Evolutionary conservation across 1,140 invertebrate genomes (phyloP), one percentile per base, ranked within the genome.

Genomic region (Bombus polaris): DNA sequence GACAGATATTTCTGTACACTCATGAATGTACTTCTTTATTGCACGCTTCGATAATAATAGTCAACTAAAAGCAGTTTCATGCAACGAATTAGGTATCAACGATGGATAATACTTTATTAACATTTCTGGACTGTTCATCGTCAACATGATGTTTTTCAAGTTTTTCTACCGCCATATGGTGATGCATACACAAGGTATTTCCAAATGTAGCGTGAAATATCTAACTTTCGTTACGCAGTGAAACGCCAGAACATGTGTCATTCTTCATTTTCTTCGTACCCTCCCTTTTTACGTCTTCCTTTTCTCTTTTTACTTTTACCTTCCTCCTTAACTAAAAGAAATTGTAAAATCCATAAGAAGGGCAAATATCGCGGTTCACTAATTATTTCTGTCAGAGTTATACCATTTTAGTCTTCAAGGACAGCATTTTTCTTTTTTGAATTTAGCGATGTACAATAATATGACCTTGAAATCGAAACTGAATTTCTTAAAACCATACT

Each of bases 11-110:
- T 75, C 32, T 35, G 10, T 15, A 35, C 12, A 28, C 10, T 28
- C 25, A 32, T 75, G 32, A 53, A 76, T 76, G 47, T 13, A 59
- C 57, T 35, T 32, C 42, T 73, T 73, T 42, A 72, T 72, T 42
- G 13, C 39, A 72, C 39, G 15, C 9, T 44, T n/a, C 71, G 9
- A 73, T 15, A 18, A 44, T 25, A 73, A 73, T 28, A 25, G 42
- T 5, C 28, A 42, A 44, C 28, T 73, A 42, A 47, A 44, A 73
- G 32, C 18, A 18, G 71, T 73, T 47, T 15, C 71, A 32, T n/a
- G 3, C 13, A 18, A n/a, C 0, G 39, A 39, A 28, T 37, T 37
- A 32, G 35, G 8, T 22, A 70, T 70, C 4, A 37, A 70, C 37
- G 28, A 32, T 73, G 8, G 8, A 62, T 32, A 22, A 73, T 28